A percentile compares a stretch with the other conserved stretches of the same genome.
Conservation (phyloP, 2,113 vertebrate genomes). For the Carassius carassius region DNA sequence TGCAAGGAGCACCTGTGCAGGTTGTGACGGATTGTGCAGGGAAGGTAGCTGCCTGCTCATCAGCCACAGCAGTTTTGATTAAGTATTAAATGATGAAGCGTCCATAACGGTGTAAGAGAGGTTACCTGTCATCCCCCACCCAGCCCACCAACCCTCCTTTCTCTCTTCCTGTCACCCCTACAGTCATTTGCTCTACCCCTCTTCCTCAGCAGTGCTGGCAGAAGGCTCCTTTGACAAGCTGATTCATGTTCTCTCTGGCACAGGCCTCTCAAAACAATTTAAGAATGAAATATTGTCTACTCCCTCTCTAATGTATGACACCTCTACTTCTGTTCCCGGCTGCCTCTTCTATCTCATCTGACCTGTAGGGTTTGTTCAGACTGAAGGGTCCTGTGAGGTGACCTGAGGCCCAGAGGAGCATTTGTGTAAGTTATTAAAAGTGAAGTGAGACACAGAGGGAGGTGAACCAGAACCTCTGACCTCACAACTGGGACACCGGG, state of each 20-base stretch:
- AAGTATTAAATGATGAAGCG: constrained; percentile 73
- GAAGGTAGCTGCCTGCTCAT: constrained; percentile 43
- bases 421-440: constrained; percentile 46
- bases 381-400: constrained; percentile 38
- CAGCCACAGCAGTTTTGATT: constrained; percentile 66
- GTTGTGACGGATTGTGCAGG: constrained; percentile 36
- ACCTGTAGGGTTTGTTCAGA: constrained; percentile 49
- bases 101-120: constrained; percentile 47
- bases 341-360: constrained; percentile 49
- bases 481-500: constrained; percentile 27
- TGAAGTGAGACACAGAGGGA: constrained; percentile 42
- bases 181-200: constrained; percentile 42
- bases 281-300: constrained; percentile 72
- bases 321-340: constrained; percentile 47
- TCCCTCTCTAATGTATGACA: constrained; percentile 63
- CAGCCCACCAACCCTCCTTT: constrained; percentile 28
- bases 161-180: constrained; percentile 32
- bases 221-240: constrained; percentile 63
- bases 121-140: constrained; percentile 64
- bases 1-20: not conserved
- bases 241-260: constrained; percentile 75
- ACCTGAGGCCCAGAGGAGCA: constrained; percentile 28
- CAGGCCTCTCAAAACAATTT: constrained; percentile 76
- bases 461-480: constrained; percentile 21
- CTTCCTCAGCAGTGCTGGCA: constrained; percentile 47